A percentile compares a stretch with the other conserved stretches of the same genome.
Evolutionary conservation across 2,113 vertebrate genomes (phyloP).

Genomic region (Oreochromis niloticus): DNA sequence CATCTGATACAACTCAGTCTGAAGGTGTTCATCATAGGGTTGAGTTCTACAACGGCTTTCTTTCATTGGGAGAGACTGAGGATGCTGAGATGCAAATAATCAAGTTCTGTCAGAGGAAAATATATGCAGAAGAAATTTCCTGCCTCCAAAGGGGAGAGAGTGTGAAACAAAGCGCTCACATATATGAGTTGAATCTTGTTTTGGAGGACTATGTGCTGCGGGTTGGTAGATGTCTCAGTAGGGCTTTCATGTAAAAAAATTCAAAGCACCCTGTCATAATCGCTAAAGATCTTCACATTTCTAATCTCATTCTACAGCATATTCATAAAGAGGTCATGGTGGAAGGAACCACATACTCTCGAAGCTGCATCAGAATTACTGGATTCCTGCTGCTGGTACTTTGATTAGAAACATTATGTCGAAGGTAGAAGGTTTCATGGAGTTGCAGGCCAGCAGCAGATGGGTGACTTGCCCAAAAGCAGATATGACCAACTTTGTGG

Average conservation of each 20-base stretch:
- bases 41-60: neutral
- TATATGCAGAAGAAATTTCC: neutral
- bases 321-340: neutral
- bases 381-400: neutral
- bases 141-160: neutral
- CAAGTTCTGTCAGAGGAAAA: neutral
- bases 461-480: rapidly evolving
- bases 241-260: neutral
- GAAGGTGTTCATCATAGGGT: neutral
- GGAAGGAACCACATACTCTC: neutral
- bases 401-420: neutral
- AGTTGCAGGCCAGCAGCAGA: neutral
- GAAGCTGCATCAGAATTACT: neutral
- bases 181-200: neutral
- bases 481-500: neutral
- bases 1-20: neutral
- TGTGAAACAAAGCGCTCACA: neutral
- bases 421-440: neutral
- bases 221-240: neutral
- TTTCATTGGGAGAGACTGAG: neutral
- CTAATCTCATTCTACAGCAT: neutral
- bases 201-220: neutral
- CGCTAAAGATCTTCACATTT: neutral
- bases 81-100: neutral
- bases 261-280: neutral